Conservation (phyloP, 1,140 invertebrate genomes). For the Diuraphis noxia region DNA sequence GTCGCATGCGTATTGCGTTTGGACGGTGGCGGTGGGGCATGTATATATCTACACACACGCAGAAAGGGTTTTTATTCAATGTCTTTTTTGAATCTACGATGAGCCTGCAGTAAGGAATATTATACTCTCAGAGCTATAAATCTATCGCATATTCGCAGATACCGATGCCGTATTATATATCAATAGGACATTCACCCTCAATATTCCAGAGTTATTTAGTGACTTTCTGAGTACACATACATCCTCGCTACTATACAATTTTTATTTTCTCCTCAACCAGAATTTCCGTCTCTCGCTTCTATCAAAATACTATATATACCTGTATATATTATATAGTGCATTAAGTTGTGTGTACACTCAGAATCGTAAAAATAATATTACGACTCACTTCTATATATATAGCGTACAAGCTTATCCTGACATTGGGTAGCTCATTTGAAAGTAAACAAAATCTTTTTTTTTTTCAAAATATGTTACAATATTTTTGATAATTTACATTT, state of each 20-base stretch:
- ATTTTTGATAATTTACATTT: neutral
- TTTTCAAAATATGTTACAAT: neutral
- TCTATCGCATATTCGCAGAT: neutral
- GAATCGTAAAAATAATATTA: neutral
- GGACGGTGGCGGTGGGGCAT: neutral
- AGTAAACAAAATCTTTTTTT: neutral
- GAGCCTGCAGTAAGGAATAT: neutral
- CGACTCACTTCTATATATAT: neutral
- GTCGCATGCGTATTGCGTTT: neutral
- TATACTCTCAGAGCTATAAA: neutral
- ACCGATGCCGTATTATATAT: conserved; percentile 2
- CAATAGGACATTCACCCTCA: neutral
- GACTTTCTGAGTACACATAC: neutral
- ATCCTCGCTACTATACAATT: neutral
- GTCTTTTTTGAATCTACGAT: conserved; percentile 3
- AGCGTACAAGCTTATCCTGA: neutral
- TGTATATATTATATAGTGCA: neutral
- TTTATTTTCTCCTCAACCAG: neutral
- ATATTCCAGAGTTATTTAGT: neutral
- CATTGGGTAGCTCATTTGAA: neutral
- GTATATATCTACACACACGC: neutral
- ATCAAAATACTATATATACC: neutral
- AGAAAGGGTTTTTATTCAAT: neutral
- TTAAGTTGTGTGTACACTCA: neutral
- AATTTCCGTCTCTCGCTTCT: neutral